phyloP scores from a whole-genome alignment of 1,140 invertebrate genomes.

The Ruditapes philippinarum region DNA sequence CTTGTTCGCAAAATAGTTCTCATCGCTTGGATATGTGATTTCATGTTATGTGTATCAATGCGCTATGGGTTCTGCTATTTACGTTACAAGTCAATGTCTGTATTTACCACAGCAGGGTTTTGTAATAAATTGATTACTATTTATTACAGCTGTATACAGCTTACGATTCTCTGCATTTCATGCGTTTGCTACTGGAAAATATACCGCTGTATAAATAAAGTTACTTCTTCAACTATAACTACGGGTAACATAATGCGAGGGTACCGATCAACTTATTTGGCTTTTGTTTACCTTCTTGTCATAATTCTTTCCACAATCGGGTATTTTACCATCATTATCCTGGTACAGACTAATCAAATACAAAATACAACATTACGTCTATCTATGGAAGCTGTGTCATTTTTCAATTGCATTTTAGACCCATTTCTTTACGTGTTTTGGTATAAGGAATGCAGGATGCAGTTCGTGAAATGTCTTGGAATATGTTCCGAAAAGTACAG shows the following conservation, averaged over 20 bases:
- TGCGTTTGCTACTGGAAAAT: slow-evolving; percentile 6
- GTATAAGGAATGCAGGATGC: slow-evolving; percentile 18
- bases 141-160: neutral
- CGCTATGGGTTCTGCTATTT: neutral
- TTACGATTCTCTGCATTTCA: neutral
- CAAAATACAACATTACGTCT: neutral
- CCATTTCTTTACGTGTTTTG: slow-evolving; percentile 36
- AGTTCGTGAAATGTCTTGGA: neutral
- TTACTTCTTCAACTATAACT: neutral
- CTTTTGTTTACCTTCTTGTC: neutral
- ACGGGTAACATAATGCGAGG: neutral
- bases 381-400: neutral
- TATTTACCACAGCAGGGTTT: neutral
- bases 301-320: neutral
- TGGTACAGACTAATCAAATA: neutral
- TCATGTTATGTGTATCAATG: neutral
- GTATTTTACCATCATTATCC: neutral
- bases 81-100: neutral
- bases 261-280: neutral
- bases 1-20: neutral
- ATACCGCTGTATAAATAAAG: neutral
- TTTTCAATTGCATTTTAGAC: neutral
- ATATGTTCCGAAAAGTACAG: neutral
- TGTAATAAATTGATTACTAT: neutral
- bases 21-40: neutral